These are phyloP conservation scores for Papilio aristodemus DNA, from an alignment of 1,140 invertebrate species.

Conservation along the genomic window DNA sequence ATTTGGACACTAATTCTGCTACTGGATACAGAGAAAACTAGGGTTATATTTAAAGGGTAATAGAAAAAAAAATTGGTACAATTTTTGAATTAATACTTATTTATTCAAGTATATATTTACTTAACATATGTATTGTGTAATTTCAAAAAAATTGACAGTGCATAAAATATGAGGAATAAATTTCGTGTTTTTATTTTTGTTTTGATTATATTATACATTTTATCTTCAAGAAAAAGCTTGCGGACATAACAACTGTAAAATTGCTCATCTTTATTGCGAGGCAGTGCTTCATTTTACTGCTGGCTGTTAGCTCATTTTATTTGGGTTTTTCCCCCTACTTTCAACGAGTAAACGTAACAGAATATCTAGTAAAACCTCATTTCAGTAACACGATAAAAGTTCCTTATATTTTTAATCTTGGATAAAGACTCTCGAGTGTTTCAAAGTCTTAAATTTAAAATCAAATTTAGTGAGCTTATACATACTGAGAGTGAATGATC, in stretches of 20 bases:
- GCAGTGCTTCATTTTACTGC: slow-evolving; percentile 19
- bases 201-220: slow-evolving; percentile 15
- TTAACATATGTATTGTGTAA: too few relatives aligned
- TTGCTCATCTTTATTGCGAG: slow-evolving; percentile 30
- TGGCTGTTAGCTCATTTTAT: slow-evolving; percentile 15
- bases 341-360: slow-evolving; percentile 19
- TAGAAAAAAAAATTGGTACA: too few relatives aligned
- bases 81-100: too few relatives aligned
- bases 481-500: too few relatives aligned
- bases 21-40: too few relatives aligned
- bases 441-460: too few relatives aligned
- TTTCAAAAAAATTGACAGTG: not conserved
- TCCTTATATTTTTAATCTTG: slow-evolving; percentile 19
- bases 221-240: slow-evolving; percentile 16
- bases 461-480: too few relatives aligned
- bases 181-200: not conserved
- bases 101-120: too few relatives aligned
- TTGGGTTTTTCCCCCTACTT: slow-evolving; percentile 21
- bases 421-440: not conserved
- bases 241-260: slow-evolving; percentile 23
- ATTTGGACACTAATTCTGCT: too few relatives aligned
- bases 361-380: slow-evolving; percentile 18
- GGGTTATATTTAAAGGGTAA: too few relatives aligned
- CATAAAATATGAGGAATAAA: not conserved
- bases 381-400: slow-evolving; percentile 11